Percentiles rank a stretch among this genome's conserved stretches.
Conservation (phyloP, 2,888 invertebrate species). For the Phaedon cochleariae region DNA sequence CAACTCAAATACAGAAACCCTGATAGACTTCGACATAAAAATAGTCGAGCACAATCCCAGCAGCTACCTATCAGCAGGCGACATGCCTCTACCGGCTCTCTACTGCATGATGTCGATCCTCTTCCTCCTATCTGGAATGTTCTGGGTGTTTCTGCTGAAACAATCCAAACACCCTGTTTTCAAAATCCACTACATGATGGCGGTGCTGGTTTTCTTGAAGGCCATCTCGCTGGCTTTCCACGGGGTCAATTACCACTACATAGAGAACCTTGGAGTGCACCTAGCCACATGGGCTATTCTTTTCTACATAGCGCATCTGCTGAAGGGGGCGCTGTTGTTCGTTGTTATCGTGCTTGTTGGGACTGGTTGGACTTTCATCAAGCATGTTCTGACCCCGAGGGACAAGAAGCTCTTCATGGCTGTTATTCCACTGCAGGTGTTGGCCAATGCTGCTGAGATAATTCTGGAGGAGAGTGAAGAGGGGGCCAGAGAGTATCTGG, state of each 20-base stretch:
- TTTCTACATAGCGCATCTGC: conserved; percentile 95
- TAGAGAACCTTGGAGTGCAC: conserved; percentile 90
- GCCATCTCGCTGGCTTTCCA: conserved; percentile 93
- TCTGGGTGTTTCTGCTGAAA: conserved; percentile 91
- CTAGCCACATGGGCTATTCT: conserved; percentile 98
- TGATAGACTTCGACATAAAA: conserved; percentile 78
- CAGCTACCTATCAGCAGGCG: conserved; percentile 93
- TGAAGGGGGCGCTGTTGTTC: conserved; percentile 81
- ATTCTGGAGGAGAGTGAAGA: conserved; percentile 97
- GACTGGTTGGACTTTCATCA: conserved; percentile 99
- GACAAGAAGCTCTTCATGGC: conserved; percentile 98
- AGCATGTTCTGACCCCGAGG: conserved; percentile 93
- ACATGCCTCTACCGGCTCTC: conserved; percentile 92
- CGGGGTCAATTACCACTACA: conserved; percentile 93
- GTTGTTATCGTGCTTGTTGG: conserved; percentile 96
- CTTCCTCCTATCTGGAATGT: conserved; percentile 87
- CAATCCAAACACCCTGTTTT: conserved; percentile 79
- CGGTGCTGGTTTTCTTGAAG: conserved; percentile 90
- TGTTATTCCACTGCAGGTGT: conserved; percentile 94
- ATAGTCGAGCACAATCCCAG: conserved; percentile 90
- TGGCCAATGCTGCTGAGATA: conserved; percentile 97
- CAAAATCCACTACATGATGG: conserved; percentile 97
- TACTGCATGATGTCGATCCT: conserved; percentile 92
- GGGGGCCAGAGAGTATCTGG: conserved; percentile 87
- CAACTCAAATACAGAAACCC: conserved; percentile 61